phyloP scores from a whole-genome alignment of 2,888 invertebrate species.

The Trissoscelio sp. region DNA sequence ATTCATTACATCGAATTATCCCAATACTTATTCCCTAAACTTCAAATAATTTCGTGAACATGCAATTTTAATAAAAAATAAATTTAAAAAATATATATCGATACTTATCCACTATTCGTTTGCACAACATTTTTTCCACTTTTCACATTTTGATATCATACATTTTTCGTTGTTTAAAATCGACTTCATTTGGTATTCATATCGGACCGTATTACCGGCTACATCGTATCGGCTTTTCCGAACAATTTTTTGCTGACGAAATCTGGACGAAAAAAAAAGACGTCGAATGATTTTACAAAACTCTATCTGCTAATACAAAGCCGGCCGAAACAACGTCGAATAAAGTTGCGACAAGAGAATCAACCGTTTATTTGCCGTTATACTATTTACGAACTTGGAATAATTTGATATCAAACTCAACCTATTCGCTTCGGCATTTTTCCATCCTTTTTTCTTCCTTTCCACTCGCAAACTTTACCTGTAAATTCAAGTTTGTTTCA shows the following conservation, averaged over 20 bases:
- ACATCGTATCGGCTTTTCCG: background rate
- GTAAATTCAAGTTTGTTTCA: background rate
- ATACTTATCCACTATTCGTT: background rate
- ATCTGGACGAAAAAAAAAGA: background rate
- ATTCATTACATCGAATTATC: too few species aligned
- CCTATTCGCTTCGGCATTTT: background rate
- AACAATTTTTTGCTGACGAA: background rate
- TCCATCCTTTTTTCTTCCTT: background rate
- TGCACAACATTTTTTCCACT: background rate
- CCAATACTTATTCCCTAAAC: too few species aligned
- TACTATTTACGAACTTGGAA: background rate
- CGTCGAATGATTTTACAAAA: background rate
- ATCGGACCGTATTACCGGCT: background rate
- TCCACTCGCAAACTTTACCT: background rate
- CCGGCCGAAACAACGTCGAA: background rate
- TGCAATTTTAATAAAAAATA: background rate
- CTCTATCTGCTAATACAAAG: background rate
- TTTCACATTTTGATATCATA: background rate
- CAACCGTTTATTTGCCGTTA: background rate
- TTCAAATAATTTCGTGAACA: too few species aligned
- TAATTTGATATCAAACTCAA: background rate
- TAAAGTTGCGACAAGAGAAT: background rate
- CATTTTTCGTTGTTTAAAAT: conserved; percentile 18
- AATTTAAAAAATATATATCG: background rate
- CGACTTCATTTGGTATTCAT: conserved; percentile 25